These are phyloP conservation scores for Glaucomys volans DNA, from an alignment of 2,113 vertebrate genomes.

Conservation along the genomic window DNA sequence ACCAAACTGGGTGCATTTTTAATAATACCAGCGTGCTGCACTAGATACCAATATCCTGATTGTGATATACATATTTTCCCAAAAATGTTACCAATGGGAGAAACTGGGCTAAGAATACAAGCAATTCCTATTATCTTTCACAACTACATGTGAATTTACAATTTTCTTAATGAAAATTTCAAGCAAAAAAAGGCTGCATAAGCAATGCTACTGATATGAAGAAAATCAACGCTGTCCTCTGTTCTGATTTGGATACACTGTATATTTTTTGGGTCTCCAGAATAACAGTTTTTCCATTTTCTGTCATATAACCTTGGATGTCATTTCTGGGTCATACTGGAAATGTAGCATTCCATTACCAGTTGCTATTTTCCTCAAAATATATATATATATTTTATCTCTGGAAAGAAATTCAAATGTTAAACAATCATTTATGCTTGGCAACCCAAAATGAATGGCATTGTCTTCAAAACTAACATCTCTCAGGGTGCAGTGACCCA, in stretches of 20 bases:
- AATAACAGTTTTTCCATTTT: constrained; percentile 49
- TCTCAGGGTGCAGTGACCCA: not conserved
- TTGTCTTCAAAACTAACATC: not conserved
- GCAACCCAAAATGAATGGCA: not conserved
- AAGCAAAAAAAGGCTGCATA: constrained; percentile 8
- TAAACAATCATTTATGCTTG: constrained; percentile 37
- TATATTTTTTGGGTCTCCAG: constrained; percentile 22
- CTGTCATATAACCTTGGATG: constrained; percentile 49
- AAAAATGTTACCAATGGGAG: constrained; percentile 39
- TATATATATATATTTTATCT: not conserved
- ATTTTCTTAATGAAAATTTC: constrained; percentile 59
- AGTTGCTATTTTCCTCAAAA: constrained; percentile 45
- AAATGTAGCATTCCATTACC: constrained; percentile 49
- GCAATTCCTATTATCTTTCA: constrained; percentile 39
- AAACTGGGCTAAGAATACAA: constrained; percentile 31
- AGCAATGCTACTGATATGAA: constrained; percentile 49
- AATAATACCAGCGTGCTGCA: not conserved
- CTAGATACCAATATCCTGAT: not conserved
- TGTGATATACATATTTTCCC: not conserved
- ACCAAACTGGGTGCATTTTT: not conserved
- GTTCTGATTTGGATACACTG: constrained; percentile 49
- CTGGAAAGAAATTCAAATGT: constrained; percentile 47
- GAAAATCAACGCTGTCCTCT: constrained; percentile 61
- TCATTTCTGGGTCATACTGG: constrained; percentile 63
- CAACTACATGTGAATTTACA: not conserved